Conservation (phyloP, 2,797 vertebrate species). For the Sciaenops ocellatus region DNA sequence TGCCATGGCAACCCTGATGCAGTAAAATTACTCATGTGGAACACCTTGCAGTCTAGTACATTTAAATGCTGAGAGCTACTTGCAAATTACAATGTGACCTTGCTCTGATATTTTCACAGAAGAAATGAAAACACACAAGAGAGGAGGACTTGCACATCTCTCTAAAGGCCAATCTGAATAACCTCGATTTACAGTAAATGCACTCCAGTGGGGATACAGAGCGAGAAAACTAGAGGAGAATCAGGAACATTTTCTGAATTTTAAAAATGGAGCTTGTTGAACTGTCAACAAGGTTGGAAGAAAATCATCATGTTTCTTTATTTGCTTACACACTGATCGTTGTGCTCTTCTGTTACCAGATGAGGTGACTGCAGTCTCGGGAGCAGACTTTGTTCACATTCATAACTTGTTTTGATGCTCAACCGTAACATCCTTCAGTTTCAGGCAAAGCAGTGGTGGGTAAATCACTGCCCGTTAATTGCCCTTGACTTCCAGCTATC, state of each 20-base stretch:
- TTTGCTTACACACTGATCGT: background rate
- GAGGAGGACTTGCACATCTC: background rate
- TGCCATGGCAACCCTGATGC: background rate
- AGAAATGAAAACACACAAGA: slow-evolving; percentile 30
- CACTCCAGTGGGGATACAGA: background rate
- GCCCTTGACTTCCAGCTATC: background rate
- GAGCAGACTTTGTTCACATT: slow-evolving; percentile 7
- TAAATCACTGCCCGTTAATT: background rate
- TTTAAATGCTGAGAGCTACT: slow-evolving; percentile 17
- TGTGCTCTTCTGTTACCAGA: background rate
- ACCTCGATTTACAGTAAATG: slow-evolving; percentile 9
- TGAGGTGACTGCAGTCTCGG: background rate
- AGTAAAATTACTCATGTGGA: background rate
- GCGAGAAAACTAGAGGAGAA: background rate
- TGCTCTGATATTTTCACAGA: background rate
- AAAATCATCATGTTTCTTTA: background rate
- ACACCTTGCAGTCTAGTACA: background rate
- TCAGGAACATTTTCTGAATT: background rate
- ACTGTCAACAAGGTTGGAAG: background rate
- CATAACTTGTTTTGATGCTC: background rate
- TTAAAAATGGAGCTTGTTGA: background rate
- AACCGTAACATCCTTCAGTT: background rate
- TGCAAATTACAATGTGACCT: slow-evolving; percentile 29
- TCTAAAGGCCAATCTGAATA: background rate
- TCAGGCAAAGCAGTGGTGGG: background rate